phyloP scores from a whole-genome alignment of 2,888 invertebrate genomes.

The Melanotus villosus region DNA sequence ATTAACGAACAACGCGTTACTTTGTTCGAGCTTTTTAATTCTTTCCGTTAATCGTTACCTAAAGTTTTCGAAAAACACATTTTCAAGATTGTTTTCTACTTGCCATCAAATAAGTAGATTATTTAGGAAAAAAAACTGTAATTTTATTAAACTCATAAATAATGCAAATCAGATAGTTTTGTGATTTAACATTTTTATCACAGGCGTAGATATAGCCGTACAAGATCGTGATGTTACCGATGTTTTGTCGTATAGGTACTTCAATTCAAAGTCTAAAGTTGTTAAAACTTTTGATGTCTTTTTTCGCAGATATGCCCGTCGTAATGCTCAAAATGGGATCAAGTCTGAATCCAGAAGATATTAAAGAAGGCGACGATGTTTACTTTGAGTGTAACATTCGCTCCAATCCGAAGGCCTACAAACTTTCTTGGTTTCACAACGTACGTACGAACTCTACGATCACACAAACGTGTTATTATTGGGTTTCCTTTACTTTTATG shows the following conservation, averaged over 20 bases:
- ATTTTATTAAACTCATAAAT: too few species aligned
- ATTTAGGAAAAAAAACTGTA: too few species aligned
- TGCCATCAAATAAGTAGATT: too few species aligned
- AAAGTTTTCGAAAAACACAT: too few species aligned
- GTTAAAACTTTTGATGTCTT: slow-evolving; percentile 49
- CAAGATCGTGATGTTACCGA: background rate
- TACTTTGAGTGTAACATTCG: slow-evolving; percentile 90
- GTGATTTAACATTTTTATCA: too few species aligned
- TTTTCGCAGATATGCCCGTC: slow-evolving; percentile 82
- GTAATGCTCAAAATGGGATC: slow-evolving; percentile 88
- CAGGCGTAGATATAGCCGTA: too few species aligned
- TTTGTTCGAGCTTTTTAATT: too few species aligned
- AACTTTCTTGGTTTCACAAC: slow-evolving; percentile 89
- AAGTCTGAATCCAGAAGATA: slow-evolving; percentile 86
- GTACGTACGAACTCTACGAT: slow-evolving; percentile 71
- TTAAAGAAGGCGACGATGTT: slow-evolving; percentile 91
- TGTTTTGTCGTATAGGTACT: slow-evolving; percentile 33
- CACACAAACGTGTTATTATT: slow-evolving; percentile 26
- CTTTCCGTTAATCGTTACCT: too few species aligned
- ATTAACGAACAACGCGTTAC: too few species aligned
- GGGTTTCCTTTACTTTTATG: too few species aligned
- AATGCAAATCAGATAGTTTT: too few species aligned
- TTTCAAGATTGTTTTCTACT: too few species aligned
- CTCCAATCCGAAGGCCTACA: slow-evolving; percentile 88
- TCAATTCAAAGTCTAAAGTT: slow-evolving; percentile 35